Conservation (phyloP, 2,888 invertebrate species). For the Phrixothrix hirtus region DNA sequence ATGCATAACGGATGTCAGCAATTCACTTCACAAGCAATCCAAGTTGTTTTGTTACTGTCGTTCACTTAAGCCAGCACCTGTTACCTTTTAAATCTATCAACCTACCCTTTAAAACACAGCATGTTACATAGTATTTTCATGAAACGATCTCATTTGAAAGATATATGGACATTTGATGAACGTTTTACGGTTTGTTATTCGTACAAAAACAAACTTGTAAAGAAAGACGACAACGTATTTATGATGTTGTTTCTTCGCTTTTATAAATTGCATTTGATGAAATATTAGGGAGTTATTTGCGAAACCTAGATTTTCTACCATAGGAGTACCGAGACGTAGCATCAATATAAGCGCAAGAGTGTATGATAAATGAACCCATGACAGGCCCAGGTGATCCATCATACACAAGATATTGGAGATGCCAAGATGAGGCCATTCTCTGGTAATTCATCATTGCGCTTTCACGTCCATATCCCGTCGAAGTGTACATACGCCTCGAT, state of each 20-base stretch:
- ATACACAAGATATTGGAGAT: slow-evolving; percentile 57
- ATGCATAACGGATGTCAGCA: slow-evolving; percentile 28
- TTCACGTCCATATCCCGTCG: slow-evolving; percentile 29
- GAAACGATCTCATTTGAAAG: slow-evolving; percentile 38
- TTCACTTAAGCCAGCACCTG: slow-evolving; percentile 40
- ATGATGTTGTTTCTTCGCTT: slow-evolving; percentile 27
- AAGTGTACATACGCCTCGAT: too few relatives aligned
- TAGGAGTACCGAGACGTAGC: slow-evolving; percentile 40
- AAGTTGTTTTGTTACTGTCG: slow-evolving; percentile 29
- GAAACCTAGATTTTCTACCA: slow-evolving; percentile 36
- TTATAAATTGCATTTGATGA: slow-evolving; percentile 34
- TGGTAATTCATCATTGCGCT: slow-evolving; percentile 43
- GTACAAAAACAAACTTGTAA: slow-evolving; percentile 42
- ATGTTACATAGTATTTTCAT: slow-evolving; percentile 32
- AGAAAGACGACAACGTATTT: slow-evolving; percentile 40
- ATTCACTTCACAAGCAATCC: slow-evolving; percentile 29
- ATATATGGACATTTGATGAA: slow-evolving; percentile 44
- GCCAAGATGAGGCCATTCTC: slow-evolving; percentile 45
- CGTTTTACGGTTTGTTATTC: slow-evolving; percentile 45
- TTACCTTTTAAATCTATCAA: slow-evolving; percentile 44
- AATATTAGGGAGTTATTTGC: slow-evolving; percentile 35
- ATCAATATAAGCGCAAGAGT: slow-evolving; percentile 34
- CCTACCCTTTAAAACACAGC: slow-evolving; percentile 35
- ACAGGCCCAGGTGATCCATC: slow-evolving; percentile 57
- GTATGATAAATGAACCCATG: slow-evolving; percentile 55